Evolutionary conservation across 2,113 vertebrate genomes (phyloP).

Genomic region (Osmerus eperlanus): DNA sequence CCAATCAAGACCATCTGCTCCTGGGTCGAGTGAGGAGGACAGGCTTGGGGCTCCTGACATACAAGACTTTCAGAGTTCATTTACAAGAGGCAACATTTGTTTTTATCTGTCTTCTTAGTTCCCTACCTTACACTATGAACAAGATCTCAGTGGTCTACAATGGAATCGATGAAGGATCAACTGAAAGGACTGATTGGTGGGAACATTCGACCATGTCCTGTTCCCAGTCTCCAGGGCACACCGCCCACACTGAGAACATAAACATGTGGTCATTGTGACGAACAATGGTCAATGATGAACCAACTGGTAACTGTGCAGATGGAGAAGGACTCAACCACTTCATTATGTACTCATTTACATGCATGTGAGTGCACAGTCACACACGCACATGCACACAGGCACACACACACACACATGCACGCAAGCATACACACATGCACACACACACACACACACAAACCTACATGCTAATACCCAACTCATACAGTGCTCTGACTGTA

Average conservation of each 20-base stretch:
- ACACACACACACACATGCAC: slow-evolving; percentile 5
- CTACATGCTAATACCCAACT: neutral
- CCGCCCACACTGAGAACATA: slow-evolving; percentile 43
- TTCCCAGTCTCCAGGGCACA: neutral
- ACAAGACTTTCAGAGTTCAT: neutral
- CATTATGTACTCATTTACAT: neutral
- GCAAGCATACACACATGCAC: neutral
- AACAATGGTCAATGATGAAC: slow-evolving; percentile 39
- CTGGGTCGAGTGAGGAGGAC: slow-evolving; percentile 62
- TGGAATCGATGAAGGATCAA: too few species aligned
- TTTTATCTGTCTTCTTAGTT: too few species aligned
- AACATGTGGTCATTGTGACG: slow-evolving; percentile 41
- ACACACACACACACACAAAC: slow-evolving; percentile 5
- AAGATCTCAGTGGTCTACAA: too few species aligned
- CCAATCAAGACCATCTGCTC: slow-evolving; percentile 68
- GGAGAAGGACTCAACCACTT: neutral
- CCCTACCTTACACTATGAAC: too few species aligned
- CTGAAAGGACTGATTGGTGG: too few species aligned
- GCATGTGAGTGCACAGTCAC: neutral
- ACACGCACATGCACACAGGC: slow-evolving; percentile 9
- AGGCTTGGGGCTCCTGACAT: slow-evolving; percentile 9
- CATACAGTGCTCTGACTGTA: neutral
- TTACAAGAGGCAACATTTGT: too few species aligned
- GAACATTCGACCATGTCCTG: neutral
- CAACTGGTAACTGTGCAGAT: slow-evolving; percentile 38